These are phyloP conservation scores for Macquaria ambigua DNA, from an alignment of 2,113 vertebrate species.

Conservation along the genomic window DNA sequence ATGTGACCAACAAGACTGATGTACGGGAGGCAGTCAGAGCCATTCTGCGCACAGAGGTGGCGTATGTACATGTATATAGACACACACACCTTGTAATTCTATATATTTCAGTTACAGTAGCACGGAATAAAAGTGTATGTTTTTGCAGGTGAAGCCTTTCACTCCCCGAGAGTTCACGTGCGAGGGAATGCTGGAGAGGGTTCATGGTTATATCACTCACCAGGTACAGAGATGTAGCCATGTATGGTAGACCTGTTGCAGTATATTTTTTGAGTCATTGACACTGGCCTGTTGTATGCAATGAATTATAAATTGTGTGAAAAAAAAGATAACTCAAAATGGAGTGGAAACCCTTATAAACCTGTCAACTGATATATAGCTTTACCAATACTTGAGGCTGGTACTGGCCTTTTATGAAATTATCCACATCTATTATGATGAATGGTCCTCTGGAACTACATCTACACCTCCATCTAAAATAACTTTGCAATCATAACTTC, in stretches of 20 bases:
- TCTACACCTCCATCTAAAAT: background rate
- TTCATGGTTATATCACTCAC: conserved; percentile 77
- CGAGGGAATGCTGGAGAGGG: conserved; percentile 81
- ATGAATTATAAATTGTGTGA: background rate
- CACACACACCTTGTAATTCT: background rate
- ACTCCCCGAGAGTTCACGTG: conserved; percentile 80
- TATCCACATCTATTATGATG: background rate
- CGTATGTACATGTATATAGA: background rate
- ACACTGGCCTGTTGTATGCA: background rate
- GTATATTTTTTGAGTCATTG: background rate
- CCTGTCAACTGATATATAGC: background rate
- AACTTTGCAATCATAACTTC: background rate
- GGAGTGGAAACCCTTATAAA: background rate
- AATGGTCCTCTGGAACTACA: background rate
- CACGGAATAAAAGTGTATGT: conserved; percentile 13
- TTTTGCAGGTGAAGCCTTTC: conserved; percentile 80
- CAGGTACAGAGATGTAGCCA: conserved; percentile 68
- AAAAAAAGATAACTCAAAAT: background rate
- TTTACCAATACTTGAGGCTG: background rate
- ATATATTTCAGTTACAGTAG: background rate
- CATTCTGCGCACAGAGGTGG: conserved; percentile 76
- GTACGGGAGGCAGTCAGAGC: conserved; percentile 69
- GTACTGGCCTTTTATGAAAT: background rate
- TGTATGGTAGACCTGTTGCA: background rate
- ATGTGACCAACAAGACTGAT: conserved; percentile 73